These are phyloP conservation scores for Neomonachus schauinslandi DNA, from an alignment of 2,113 vertebrate genomes.

Conservation along the genomic window DNA sequence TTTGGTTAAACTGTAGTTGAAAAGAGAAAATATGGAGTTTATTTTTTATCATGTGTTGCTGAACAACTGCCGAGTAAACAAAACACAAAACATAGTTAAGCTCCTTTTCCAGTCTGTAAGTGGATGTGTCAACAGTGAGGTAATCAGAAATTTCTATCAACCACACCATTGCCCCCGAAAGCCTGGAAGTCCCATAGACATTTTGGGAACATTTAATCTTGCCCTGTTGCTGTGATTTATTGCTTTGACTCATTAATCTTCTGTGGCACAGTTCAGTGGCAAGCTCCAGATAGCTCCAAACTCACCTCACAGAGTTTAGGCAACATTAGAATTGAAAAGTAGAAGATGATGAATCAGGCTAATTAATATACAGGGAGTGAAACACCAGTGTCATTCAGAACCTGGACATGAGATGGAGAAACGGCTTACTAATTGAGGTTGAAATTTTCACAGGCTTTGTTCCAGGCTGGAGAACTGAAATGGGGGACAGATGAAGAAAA, in stretches of 20 bases:
- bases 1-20: background rate
- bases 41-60: background rate
- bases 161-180: background rate
- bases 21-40: background rate
- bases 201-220: background rate
- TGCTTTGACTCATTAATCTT: background rate
- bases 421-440: background rate
- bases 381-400: background rate
- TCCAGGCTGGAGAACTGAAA: constrained; percentile 93
- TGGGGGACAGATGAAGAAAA: constrained; percentile 97
- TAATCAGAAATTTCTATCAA: background rate
- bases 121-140: background rate
- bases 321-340: background rate
- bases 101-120: background rate
- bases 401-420: background rate
- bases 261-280: background rate
- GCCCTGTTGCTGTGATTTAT: accelerated
- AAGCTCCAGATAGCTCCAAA: background rate
- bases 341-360: accelerated
- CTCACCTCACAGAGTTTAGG: background rate
- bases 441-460: constrained; percentile 89
- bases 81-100: background rate
- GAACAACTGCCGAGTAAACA: background rate
- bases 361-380: background rate
- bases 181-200: accelerated